Base-by-base conservation (phyloP, 2,888 invertebrate genomes). In the Eubasilissa splendida region DNA sequence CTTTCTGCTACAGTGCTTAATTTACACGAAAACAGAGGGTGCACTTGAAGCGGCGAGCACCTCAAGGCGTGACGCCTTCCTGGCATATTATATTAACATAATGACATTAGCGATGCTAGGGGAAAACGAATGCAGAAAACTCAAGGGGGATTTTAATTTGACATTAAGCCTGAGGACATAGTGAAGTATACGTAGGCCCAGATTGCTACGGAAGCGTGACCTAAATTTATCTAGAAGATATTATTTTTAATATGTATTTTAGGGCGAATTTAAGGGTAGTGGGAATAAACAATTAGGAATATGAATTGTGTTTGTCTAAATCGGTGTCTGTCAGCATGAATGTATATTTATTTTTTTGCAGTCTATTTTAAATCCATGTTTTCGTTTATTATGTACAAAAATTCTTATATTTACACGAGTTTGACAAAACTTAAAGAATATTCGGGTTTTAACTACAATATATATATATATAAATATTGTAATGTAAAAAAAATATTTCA, bases 91-190 rank as follows among this genome's bases (percentile, higher is more conserved):
- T 54, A 71, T 71, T 71, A 54, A 71, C 71, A 71, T 71, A 71
- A 71, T 71, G 71, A 71, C 56, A 71, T 71, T 71, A 71, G 56
- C 68, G 68, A 56, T 71, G 71, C 56, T 54, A 22, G 14, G 71
- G n/a, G 14, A 71, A 54, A 71, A 71, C 54, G 71, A 71, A 71
- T 71, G 53, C 56, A 53, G 31, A 54, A 71, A 53, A 54, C 33
- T 53, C 12, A 11, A 50, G 50, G 68, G 68, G 68, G 50, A 54
- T 71, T 71, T 71, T 53, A 71, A 71, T 71, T 71, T 71, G 71
- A 71, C 71, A 71, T 71, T 71, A 54, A 71, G 71, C 53, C 71
- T 31, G 8, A 71, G 56, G 71, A 71, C 56, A 31, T 53, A 14
- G 8, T 12, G 14, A 11, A 54, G 31, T 71, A 56, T 31, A 71